A percentile compares a stretch with the other conserved stretches of the same genome.
These are phyloP conservation scores for Apis cerana DNA, from an alignment of 1,140 invertebrate genomes.

Conservation along the genomic window DNA sequence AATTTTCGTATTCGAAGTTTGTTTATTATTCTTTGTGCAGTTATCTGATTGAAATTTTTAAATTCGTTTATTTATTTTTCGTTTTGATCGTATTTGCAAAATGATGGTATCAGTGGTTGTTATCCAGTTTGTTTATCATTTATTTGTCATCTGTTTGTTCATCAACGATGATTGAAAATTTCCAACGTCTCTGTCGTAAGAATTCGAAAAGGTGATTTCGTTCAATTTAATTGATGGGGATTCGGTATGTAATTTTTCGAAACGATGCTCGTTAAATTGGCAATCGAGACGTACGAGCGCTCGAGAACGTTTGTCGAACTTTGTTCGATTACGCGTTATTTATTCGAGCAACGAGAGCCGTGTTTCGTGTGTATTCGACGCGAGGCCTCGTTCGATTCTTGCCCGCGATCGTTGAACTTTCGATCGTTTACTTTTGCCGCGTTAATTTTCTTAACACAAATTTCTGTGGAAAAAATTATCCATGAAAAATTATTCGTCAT, in stretches of 20 bases:
- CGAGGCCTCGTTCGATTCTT: not conserved
- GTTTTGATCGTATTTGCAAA: no score
- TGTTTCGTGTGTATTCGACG: not conserved
- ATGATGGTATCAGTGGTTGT: no score
- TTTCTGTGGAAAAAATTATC: not conserved
- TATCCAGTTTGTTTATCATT: no score
- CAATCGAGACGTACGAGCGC: not conserved
- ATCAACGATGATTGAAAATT: not conserved
- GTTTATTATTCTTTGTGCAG: no score
- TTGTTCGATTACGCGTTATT: slow-evolving; percentile 11
- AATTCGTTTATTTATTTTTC: no score
- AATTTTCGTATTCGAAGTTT: no score
- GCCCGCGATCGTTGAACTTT: not conserved
- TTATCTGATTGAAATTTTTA: no score
- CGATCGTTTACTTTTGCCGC: not conserved
- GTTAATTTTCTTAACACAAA: not conserved
- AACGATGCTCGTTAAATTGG: slow-evolving; percentile 9
- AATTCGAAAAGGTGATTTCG: not conserved
- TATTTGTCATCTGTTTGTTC: not conserved
- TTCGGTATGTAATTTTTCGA: slow-evolving; percentile 23
- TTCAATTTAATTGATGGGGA: slow-evolving; percentile 14
- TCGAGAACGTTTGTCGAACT: slow-evolving; percentile 5
- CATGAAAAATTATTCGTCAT: not conserved
- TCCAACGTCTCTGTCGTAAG: not conserved
- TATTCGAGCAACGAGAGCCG: not conserved